Percentiles rank a stretch among this genome's conserved stretches.
phyloP scores from a whole-genome alignment of 1,140 invertebrate species.

The Drosophila repletoides region DNA sequence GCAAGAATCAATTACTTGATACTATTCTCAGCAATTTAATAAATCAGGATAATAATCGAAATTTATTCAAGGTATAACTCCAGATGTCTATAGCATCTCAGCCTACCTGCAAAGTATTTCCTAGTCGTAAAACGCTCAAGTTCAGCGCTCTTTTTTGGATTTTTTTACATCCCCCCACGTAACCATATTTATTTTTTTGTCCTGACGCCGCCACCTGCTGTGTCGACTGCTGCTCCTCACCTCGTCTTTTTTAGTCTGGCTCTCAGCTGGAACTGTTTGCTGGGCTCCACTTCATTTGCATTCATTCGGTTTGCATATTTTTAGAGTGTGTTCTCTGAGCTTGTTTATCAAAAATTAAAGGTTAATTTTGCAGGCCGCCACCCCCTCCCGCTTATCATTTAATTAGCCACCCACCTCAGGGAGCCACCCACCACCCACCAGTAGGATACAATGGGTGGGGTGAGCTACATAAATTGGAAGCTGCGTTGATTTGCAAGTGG shows the following conservation, averaged over 20 bases:
- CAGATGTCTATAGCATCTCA: too few species aligned
- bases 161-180: too few species aligned
- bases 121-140: too few species aligned
- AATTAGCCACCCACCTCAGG: slow-evolving; percentile 31
- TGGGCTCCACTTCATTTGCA: slow-evolving; percentile 40
- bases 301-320: slow-evolving; percentile 48
- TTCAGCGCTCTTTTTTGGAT: too few species aligned
- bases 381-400: slow-evolving; percentile 16
- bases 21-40: too few species aligned
- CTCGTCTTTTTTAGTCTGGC: neutral
- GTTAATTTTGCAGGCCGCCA: slow-evolving; percentile 28
- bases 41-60: too few species aligned
- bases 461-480: neutral
- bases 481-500: slow-evolving; percentile 31
- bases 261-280: slow-evolving; percentile 25
- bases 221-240: neutral
- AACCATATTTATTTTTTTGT: neutral
- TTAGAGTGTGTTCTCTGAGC: slow-evolving; percentile 28
- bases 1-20: too few species aligned
- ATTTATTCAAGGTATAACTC: too few species aligned
- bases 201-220: slow-evolving; percentile 23
- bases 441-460: neutral
- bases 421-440: too few species aligned
- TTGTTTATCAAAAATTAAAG: slow-evolving; percentile 51
- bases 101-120: too few species aligned